Percentiles rank a stretch among this genome's conserved stretches.
Conservation (phyloP, 2,797 vertebrate species). For the Manis javanica region DNA sequence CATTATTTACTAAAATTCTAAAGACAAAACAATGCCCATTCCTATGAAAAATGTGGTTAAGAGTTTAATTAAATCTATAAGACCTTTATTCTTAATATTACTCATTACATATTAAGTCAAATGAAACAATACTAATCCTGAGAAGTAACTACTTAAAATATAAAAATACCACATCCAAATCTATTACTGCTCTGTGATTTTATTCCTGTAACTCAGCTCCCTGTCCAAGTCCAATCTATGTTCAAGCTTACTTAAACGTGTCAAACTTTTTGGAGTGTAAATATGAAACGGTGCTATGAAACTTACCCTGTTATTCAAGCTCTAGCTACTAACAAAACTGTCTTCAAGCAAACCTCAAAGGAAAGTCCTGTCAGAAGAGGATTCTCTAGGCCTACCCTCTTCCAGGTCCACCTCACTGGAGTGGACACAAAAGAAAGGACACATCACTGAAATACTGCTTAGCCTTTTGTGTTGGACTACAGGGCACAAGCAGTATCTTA, state of each 20-base stretch:
- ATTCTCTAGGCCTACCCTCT: neutral
- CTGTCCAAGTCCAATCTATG: neutral
- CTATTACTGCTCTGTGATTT: neutral
- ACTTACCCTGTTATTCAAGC: neutral
- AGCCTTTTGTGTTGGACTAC: neutral
- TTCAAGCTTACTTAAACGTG: neutral
- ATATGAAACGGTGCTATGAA: neutral
- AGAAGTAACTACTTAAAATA: slow-evolving; percentile 10
- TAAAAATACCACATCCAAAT: neutral
- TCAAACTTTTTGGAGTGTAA: neutral
- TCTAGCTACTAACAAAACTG: neutral
- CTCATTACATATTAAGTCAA: slow-evolving; percentile 8
- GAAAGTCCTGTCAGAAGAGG: neutral
- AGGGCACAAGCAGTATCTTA: neutral
- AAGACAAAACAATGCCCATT: neutral
- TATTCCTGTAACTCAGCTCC: neutral
- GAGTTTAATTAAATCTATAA: neutral
- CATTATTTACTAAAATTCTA: slow-evolving; percentile 5
- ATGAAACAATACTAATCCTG: neutral
- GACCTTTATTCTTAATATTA: slow-evolving; percentile 11
- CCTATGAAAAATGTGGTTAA: neutral
- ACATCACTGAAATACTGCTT: neutral
- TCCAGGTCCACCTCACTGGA: neutral
- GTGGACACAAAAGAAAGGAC: neutral
- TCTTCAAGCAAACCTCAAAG: neutral